A percentile compares a stretch with the other conserved stretches of the same genome.
phyloP scores from a whole-genome alignment of 2,113 vertebrate species.

The Cinclus mexicanus region DNA sequence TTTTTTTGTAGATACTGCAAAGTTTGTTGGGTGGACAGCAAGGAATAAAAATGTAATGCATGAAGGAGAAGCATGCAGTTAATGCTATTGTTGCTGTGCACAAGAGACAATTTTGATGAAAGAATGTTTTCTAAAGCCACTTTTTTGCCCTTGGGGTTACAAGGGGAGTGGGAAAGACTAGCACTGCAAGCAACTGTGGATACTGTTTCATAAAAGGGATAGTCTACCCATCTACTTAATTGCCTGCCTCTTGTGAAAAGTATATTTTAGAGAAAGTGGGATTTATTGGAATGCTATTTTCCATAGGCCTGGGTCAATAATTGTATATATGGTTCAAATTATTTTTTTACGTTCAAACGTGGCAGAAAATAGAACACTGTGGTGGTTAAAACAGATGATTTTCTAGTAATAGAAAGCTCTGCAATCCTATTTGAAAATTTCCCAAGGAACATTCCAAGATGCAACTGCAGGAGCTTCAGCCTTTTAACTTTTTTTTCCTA shows the following conservation, averaged over 20 bases:
- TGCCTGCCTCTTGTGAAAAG: background rate
- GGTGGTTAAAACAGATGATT: background rate
- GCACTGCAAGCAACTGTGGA: background rate
- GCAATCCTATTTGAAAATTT: background rate
- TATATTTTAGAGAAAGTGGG: background rate
- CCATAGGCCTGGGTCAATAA: background rate
- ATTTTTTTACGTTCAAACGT: background rate
- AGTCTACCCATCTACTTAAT: background rate
- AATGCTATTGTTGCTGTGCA: background rate
- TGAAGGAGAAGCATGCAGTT: background rate
- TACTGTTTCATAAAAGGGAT: background rate
- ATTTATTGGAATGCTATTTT: background rate
- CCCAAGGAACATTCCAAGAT: background rate
- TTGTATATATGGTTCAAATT: background rate
- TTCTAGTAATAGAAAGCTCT: background rate
- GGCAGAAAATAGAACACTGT: background rate
- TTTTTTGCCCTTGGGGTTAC: background rate
- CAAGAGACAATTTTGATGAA: background rate
- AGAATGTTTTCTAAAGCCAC: background rate
- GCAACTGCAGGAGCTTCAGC: background rate
- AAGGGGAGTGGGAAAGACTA: background rate
- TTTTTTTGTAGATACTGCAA: background rate
- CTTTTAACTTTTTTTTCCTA: background rate
- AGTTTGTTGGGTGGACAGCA: background rate
- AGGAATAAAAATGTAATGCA: background rate